These are phyloP conservation scores for Xyliphius kryptos DNA, from an alignment of 2,113 vertebrate species.

Conservation along the genomic window DNA sequence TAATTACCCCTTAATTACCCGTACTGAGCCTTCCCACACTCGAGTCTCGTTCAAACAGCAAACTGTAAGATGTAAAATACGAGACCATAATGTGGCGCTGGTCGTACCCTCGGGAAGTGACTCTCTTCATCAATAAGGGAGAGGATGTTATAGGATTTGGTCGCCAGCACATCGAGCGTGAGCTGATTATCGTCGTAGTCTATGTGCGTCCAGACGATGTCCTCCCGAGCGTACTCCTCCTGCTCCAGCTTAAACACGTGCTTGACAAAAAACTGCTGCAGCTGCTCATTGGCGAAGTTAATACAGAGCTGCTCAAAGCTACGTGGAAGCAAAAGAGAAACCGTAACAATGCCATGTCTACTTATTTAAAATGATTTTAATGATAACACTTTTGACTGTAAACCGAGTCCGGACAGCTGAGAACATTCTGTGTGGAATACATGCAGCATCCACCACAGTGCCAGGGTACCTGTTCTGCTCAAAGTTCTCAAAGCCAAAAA, in stretches of 20 bases:
- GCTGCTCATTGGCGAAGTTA: constrained; percentile 93
- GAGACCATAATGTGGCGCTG: too few relatives aligned
- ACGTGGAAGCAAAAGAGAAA: constrained; percentile 17
- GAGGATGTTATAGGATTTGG: constrained; percentile 82
- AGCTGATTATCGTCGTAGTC: constrained; percentile 78
- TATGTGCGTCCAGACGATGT: constrained; percentile 79
- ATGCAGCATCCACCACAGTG: too few relatives aligned
- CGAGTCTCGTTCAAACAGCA: too few relatives aligned
- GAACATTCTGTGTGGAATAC: too few relatives aligned
- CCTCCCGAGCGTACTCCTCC: constrained; percentile 78
- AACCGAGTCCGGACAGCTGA: too few relatives aligned
- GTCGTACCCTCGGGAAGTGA: constrained; percentile 89
- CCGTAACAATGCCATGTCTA: too few relatives aligned
- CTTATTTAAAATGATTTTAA: too few relatives aligned
- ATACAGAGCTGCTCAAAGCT: constrained; percentile 99
- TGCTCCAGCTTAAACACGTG: constrained; percentile 92
- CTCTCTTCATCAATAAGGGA: constrained; percentile 95
- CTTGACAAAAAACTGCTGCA: constrained; percentile 93
- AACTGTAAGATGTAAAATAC: too few relatives aligned
- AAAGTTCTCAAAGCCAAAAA: constrained; percentile 99
- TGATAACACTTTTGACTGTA: too few relatives aligned
- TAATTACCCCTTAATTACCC: too few relatives aligned
- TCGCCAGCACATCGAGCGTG: constrained; percentile 76
- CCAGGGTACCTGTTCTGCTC: constrained; percentile 83
- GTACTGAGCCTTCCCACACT: too few relatives aligned